Base-by-base conservation (phyloP, 2,888 invertebrate genomes). In the Frankliniella intonsa region DNA sequence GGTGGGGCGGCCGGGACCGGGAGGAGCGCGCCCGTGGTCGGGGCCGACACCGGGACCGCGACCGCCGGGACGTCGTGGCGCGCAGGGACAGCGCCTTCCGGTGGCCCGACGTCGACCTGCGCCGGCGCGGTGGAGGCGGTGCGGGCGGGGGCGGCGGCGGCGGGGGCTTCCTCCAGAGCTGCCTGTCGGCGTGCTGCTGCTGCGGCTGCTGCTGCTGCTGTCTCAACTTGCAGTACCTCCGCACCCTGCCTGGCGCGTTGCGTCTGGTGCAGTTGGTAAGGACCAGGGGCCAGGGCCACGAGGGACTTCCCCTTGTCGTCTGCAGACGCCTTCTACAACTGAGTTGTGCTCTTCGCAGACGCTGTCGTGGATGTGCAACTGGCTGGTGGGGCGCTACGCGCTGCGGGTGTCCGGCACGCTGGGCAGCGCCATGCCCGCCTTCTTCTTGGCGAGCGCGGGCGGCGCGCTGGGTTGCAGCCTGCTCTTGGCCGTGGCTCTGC, bases 171-270 rank as follows among this genome's bases (percentile, higher is more conserved):
- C 25, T 22, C 25, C 22, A 22, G 69, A 76, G 25, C 69, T 76
- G 69, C 10, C 69, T 76, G 25, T 76, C 69, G 25, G 69, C 69
- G 22, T 25, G 25, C 69, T 76, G 69, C 25, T 76, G 69, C 69
- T 76, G 69, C 69, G 69, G 69, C 25, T 76, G 69, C 69, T 76
- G 69, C 69, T 76, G 69, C 69, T 76, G 69, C 69, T 76, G 69
- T 22, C 69, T 76, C 69, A 76, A 76, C 69, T 22, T 76, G 25
- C 22, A 76, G 69, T 76, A 76, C 69, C 22, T 76, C 69, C 69
- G 69, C 22, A 76, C 69, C 25, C 25, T n/a, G 69, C 69, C 69
- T 9, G 69, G 69, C 8, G 25, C 22, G 69, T 22, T 76, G 22
- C 22, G 69, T 12, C 22, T 76, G 25, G 69, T 25, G 11, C 69